phyloP scores from a whole-genome alignment of 2,113 vertebrate genomes.

The Clarias macrocephalus region DNA sequence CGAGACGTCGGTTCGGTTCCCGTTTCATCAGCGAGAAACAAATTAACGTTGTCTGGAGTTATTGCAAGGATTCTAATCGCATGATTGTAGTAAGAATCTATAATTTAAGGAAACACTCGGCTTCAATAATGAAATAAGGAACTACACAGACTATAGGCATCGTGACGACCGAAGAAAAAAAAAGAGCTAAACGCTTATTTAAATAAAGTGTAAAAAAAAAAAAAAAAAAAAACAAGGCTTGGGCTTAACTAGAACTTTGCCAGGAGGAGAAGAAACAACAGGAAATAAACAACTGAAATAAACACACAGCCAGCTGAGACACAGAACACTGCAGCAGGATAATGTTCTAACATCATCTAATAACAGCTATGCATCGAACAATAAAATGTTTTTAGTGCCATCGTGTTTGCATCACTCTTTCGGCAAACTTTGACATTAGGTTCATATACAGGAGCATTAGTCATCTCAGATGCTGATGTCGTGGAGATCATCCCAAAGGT shows the following conservation, averaged over 20 bases:
- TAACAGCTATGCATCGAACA: neutral
- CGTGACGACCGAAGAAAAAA: neutral
- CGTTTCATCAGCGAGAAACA: neutral
- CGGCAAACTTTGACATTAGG: neutral
- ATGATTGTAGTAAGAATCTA: neutral
- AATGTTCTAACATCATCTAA: neutral
- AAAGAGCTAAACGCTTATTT: neutral
- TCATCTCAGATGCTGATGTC: neutral
- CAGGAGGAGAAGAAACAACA: neutral
- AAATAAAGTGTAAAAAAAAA: neutral
- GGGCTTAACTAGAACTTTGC: neutral
- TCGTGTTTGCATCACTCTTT: neutral
- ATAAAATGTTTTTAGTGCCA: too few species aligned
- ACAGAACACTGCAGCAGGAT: neutral
- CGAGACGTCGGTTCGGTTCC: neutral
- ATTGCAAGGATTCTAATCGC: conserved; percentile 1
- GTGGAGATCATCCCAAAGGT: neutral
- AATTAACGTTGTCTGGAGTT: conserved; percentile 13
- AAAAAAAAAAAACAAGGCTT: neutral
- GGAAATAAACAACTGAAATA: neutral
- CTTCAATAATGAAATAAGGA: neutral
- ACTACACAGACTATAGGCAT: neutral
- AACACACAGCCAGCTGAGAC: neutral
- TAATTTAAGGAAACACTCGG: conserved; percentile 2
- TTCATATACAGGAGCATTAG: neutral